Conservation (phyloP, 2,888 invertebrate species). For the Agapostemon virescens region DNA sequence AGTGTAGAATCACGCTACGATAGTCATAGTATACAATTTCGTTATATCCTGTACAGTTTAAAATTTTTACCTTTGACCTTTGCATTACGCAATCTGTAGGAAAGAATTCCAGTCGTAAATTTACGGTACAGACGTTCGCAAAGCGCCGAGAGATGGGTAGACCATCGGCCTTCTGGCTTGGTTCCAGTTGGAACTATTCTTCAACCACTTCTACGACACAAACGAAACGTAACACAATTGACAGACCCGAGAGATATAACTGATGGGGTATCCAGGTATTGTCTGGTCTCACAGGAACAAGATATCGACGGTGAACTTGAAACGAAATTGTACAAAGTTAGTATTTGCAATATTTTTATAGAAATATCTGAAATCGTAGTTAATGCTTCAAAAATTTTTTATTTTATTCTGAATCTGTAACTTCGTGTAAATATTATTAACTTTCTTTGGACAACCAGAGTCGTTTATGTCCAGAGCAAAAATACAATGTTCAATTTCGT, state of each 20-base stretch:
- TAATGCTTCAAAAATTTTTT: not conserved
- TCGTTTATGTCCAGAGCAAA: too few species aligned
- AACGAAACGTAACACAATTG: conserved; percentile 91
- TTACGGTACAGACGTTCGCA: conserved; percentile 89
- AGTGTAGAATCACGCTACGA: too few species aligned
- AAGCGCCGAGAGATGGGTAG: conserved; percentile 91
- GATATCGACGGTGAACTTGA: conserved; percentile 95
- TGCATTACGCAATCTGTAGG: conserved; percentile 80
- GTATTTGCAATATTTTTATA: not conserved
- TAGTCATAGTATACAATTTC: too few species aligned
- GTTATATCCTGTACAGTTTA: too few species aligned
- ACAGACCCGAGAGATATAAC: conserved; percentile 85
- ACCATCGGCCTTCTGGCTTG: conserved; percentile 90
- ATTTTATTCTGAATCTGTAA: not conserved
- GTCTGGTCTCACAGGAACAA: conserved; percentile 93
- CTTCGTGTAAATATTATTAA: not conserved
- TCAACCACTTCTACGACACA: conserved; percentile 90
- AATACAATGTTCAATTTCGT: too few species aligned
- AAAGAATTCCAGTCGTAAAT: conserved; percentile 85
- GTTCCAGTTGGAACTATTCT: conserved; percentile 93
- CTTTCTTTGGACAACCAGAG: too few species aligned
- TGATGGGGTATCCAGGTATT: conserved; percentile 87
- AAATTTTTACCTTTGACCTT: not conserved
- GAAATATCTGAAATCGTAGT: not conserved
- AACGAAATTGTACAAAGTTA: conserved; percentile 92